phyloP scores from a whole-genome alignment of 2,797 vertebrate genomes.

The Eupleurogrammus muticus region DNA sequence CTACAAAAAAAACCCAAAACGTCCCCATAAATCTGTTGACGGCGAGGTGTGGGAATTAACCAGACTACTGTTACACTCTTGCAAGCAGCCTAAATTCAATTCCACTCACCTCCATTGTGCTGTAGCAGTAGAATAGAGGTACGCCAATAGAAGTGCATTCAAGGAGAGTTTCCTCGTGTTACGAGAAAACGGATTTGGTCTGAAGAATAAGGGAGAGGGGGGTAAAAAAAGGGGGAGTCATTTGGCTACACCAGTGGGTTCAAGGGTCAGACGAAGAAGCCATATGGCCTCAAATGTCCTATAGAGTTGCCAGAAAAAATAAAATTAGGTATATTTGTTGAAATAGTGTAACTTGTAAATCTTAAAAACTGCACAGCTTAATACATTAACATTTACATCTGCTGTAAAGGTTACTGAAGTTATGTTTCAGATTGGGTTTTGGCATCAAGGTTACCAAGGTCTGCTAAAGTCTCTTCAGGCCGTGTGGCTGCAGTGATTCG shows the following conservation, averaged over 20 bases:
- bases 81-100: constrained; percentile 5
- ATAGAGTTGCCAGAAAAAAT: background rate
- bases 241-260: background rate
- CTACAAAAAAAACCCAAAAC: background rate
- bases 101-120: background rate
- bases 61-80: background rate
- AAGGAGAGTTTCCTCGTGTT: no score
- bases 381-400: background rate
- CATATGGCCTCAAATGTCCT: constrained; percentile 6
- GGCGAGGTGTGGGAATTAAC: background rate
- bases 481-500: constrained; percentile 15
- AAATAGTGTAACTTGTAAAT: background rate
- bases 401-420: background rate
- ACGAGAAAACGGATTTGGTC: constrained; percentile 17
- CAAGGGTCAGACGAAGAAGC: background rate
- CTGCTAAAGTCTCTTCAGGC: constrained; percentile 8
- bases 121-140: background rate
- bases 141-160: background rate
- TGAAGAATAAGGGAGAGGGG: constrained; percentile 23
- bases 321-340: background rate
- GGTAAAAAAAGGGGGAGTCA: constrained; percentile 2
- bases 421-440: constrained; percentile 12
- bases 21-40: background rate
- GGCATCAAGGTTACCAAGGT: constrained; percentile 1
- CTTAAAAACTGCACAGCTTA: background rate